Evolutionary conservation across 2,888 invertebrate species (phyloP).

Genomic region (Gastracanthus pulcherrimus): DNA sequence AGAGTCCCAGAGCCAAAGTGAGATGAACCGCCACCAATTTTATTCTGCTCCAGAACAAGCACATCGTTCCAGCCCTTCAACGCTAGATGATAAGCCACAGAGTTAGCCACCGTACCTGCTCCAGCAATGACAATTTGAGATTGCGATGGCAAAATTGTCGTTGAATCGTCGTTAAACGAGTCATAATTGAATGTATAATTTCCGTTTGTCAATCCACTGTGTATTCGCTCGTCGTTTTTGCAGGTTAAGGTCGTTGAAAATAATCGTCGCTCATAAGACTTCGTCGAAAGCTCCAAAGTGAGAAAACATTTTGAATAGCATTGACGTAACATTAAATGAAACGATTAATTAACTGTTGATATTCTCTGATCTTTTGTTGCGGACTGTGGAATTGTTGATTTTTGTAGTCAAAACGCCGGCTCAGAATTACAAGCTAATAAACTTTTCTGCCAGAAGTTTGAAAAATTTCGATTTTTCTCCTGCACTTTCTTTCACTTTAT

Average conservation of each 20-base stretch:
- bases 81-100: constrained; percentile 86
- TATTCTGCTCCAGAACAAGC: constrained; percentile 84
- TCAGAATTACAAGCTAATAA: too few species aligned
- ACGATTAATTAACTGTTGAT: neutral
- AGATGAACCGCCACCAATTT: constrained; percentile 81
- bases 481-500: neutral
- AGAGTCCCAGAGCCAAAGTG: constrained; percentile 82
- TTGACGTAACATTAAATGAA: constrained; percentile 35
- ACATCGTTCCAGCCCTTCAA: constrained; percentile 85
- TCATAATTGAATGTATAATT: constrained; percentile 13
- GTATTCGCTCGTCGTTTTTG: neutral
- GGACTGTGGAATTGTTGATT: neutral
- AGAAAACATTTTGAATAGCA: constrained; percentile 3
- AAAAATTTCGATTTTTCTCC: neutral
- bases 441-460: neutral
- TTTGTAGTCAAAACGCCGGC: neutral
- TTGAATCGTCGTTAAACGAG: constrained; percentile 8
- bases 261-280: neutral
- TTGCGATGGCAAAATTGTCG: constrained; percentile 73
- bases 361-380: neutral
- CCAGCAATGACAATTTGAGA: constrained; percentile 82
- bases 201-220: neutral
- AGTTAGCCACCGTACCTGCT: constrained; percentile 86
- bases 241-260: constrained; percentile 39
- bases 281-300: neutral